Conservation (phyloP, 2,888 invertebrate species). For the Mylabris sibirica region DNA sequence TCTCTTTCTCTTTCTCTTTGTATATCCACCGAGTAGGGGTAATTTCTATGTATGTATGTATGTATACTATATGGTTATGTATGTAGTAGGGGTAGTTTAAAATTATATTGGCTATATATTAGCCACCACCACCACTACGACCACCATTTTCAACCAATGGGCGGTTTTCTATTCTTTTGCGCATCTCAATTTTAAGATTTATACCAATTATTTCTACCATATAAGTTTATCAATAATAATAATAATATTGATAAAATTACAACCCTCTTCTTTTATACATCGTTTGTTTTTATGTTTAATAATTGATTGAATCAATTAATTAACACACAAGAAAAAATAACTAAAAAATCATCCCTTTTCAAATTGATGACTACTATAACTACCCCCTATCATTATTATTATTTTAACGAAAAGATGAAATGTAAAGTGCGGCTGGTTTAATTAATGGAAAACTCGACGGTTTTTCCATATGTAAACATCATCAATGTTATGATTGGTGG, state of each 20-base stretch:
- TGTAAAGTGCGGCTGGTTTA: constrained; percentile 13
- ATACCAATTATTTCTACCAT: background rate
- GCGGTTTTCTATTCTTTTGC: background rate
- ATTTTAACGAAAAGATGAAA: constrained; percentile 17
- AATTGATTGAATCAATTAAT: constrained; percentile 6
- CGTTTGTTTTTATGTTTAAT: background rate
- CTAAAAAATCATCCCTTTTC: background rate
- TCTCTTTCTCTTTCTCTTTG: constrained; percentile 23
- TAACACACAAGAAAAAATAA: background rate
- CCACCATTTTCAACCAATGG: background rate
- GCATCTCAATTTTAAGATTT: background rate
- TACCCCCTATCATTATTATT: background rate
- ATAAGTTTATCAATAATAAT: background rate
- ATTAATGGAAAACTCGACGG: constrained; percentile 13
- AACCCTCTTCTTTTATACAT: constrained; percentile 1
- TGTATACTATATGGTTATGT: background rate
- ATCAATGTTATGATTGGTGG: background rate
- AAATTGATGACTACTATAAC: background rate
- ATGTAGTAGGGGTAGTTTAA: background rate
- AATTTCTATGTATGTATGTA: background rate
- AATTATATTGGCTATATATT: background rate
- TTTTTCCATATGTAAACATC: background rate
- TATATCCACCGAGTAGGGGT: background rate
- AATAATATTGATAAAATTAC: background rate
- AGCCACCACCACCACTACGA: no score